Evolutionary conservation across 1,140 invertebrate genomes (phyloP).

Genomic region (Bombus huntii): DNA sequence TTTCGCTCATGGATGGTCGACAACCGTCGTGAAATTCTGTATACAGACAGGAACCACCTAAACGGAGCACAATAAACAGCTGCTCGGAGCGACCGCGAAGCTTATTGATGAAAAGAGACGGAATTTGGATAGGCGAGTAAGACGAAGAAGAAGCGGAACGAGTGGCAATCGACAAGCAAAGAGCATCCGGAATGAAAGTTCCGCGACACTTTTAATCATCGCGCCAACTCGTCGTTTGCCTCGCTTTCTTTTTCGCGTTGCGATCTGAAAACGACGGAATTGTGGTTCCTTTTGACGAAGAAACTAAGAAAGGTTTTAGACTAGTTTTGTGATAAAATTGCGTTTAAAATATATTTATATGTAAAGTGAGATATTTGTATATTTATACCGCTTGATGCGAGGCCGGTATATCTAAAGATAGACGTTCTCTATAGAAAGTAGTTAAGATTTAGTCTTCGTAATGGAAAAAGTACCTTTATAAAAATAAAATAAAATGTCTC

Average conservation of each 20-base stretch:
- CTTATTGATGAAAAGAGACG: conserved; percentile 40
- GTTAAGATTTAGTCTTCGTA: no score
- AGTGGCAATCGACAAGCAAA: conserved; percentile 33
- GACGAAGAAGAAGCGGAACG: conserved; percentile 16
- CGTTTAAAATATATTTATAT: neutral
- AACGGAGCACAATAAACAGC: conserved; percentile 50
- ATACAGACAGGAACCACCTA: neutral
- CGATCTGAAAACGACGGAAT: neutral
- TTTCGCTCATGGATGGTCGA: conserved; percentile 25
- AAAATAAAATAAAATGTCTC: neutral
- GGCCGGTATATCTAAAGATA: no score
- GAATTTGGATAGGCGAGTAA: neutral
- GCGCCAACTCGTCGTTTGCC: conserved; percentile 10
- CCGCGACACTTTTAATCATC: conserved; percentile 28
- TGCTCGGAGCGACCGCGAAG: conserved; percentile 35
- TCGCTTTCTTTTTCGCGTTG: neutral
- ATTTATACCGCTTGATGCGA: no score
- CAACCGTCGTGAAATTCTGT: conserved; percentile 13
- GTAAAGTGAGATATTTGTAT: neutral
- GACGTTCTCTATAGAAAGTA: neutral
- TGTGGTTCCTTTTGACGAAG: neutral
- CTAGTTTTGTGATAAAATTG: neutral
- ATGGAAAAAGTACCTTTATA: no score
- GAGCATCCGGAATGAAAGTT: conserved; percentile 4
- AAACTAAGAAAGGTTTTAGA: no score